Evolutionary conservation across 2,888 invertebrate species (phyloP).

Genomic region (Rotaria socialis): DNA sequence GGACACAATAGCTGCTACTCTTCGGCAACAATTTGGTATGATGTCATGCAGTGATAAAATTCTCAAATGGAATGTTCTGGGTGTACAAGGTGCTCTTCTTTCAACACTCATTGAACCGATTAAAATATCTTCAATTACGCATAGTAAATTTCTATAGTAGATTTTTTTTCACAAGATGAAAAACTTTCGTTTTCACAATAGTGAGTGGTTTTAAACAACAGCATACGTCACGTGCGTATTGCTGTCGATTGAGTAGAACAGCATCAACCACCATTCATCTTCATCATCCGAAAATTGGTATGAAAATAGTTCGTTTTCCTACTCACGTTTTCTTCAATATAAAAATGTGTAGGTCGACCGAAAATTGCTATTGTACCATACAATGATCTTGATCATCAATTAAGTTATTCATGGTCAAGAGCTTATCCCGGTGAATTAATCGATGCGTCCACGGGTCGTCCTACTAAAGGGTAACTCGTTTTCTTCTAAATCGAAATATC

Average conservation of each 20-base stretch:
- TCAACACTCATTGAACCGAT: slow-evolving; percentile 23
- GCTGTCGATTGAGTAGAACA: slow-evolving; percentile 9
- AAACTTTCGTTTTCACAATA: neutral
- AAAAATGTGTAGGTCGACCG: neutral
- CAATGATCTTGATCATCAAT: neutral
- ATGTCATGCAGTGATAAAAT: slow-evolving; percentile 91
- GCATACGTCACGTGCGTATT: slow-evolving; percentile 18
- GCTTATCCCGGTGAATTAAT: neutral
- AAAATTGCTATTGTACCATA: neutral
- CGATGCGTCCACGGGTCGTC: neutral
- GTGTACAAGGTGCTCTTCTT: slow-evolving; percentile 75
- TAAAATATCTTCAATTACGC: slow-evolving; percentile 23
- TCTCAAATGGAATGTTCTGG: slow-evolving; percentile 78
- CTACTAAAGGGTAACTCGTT: neutral
- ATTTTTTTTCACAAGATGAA: neutral
- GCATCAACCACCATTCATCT: neutral
- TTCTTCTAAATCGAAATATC: neutral
- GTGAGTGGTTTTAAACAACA: slow-evolving; percentile 23
- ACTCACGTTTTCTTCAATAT: too few species aligned
- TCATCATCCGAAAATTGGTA: slow-evolving; percentile 20
- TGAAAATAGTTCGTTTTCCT: too few species aligned
- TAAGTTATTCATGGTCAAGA: slow-evolving; percentile 4
- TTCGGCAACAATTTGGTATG: neutral
- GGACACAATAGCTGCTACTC: neutral
- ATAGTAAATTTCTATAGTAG: neutral